These are phyloP conservation scores for Archegozetes longisetosus DNA, from an alignment of 1,140 invertebrate genomes.

Conservation along the genomic window DNA sequence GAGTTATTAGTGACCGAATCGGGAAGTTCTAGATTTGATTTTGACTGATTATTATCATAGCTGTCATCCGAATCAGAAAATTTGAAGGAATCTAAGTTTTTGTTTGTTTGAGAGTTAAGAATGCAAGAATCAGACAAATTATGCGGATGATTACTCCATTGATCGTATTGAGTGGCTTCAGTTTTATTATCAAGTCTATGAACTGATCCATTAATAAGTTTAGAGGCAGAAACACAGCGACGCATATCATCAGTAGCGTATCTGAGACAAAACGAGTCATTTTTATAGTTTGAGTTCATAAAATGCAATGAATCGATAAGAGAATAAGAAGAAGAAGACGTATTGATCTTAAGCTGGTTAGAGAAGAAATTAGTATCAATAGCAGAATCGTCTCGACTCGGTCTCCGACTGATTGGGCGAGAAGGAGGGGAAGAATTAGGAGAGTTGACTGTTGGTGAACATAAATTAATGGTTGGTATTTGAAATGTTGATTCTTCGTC, in stretches of 20 bases:
- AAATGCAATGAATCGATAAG: background rate
- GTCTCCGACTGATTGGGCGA: background rate
- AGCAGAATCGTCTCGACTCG: background rate
- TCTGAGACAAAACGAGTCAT: background rate
- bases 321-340: slow-evolving; percentile 1
- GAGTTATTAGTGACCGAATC: background rate
- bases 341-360: background rate
- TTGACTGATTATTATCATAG: background rate
- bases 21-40: background rate
- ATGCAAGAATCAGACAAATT: background rate
- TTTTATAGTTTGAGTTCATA: background rate
- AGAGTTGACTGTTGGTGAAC: background rate
- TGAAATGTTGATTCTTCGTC: slow-evolving; percentile 6
- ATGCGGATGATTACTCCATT: background rate
- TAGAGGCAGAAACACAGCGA: slow-evolving; percentile 20
- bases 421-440: background rate
- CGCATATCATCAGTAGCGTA: slow-evolving; percentile 13
- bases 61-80: background rate
- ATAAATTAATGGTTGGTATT: background rate
- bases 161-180: too few species aligned
- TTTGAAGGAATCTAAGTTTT: background rate
- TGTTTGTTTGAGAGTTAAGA: background rate
- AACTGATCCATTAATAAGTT: background rate
- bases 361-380: background rate
- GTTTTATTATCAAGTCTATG: background rate